phyloP scores from a whole-genome alignment of 1,140 invertebrate genomes.

The Drosophila nebulosa region DNA sequence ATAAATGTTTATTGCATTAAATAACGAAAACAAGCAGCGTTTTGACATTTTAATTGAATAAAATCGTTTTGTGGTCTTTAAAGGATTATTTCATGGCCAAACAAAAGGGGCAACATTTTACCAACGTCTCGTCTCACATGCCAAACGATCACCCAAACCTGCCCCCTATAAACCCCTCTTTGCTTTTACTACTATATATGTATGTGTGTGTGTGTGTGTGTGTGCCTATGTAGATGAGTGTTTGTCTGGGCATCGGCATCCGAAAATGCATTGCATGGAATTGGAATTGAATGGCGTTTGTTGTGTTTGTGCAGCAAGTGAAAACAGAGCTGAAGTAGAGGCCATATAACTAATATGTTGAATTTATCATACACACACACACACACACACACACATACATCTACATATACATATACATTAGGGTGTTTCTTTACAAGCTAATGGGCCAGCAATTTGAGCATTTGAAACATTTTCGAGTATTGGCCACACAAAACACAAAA shows the following conservation, averaged over 20 bases:
- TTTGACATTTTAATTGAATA: constrained; percentile 79
- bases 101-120: constrained; percentile 1
- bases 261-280: constrained; percentile 53
- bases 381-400: background rate
- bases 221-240: constrained; percentile 25
- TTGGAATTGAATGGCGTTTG: constrained; percentile 54
- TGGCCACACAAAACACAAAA: too few relatives aligned
- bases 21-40: constrained; percentile 74
- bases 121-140: constrained; percentile 21
- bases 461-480: too few relatives aligned
- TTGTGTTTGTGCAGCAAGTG: constrained; percentile 55
- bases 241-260: constrained; percentile 45
- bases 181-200: background rate
- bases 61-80: constrained; percentile 78
- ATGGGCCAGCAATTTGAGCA: too few relatives aligned
- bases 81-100: constrained; percentile 76
- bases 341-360: constrained; percentile 3
- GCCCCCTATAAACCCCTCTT: background rate
- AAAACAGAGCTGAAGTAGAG: constrained; percentile 27
- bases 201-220: background rate
- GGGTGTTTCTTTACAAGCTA: background rate
- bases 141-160: too few relatives aligned
- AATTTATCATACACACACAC: background rate
- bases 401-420: background rate
- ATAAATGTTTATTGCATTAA: constrained; percentile 76